Evolutionary conservation across 1,140 invertebrate genomes (phyloP), one percentile per base, ranked within the genome.

Genomic region (Zaprionus inermis): DNA sequence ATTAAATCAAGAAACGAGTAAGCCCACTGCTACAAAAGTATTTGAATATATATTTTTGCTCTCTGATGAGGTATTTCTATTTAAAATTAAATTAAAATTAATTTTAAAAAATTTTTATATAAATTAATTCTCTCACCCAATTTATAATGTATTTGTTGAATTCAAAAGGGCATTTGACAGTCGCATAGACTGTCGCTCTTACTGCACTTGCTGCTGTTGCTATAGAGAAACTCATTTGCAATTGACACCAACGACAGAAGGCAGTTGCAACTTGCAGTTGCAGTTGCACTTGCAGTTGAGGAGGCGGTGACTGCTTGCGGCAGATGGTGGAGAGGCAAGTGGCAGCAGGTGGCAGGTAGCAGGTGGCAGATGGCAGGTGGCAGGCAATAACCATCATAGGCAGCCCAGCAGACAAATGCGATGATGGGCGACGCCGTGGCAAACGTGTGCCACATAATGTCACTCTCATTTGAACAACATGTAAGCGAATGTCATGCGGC

Each of bases 361-460:
- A 67, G 64, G 52, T 61, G 52, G 49, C 69, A 61, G 56, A 30
- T 49, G 59, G 56, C 38, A 32, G 63, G n/a, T 44, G 44, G 46
- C 41, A 55, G 65, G 71, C 65, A 61, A 73, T 73, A 73, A 56
- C 38, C 71, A 56, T 61, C 65, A 68, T 52, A 56, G 64, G n/a
- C 51, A 61, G 64, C 14, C 16, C 14, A 56, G 65, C 32, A 41
- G 61, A 38, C 57, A 49, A 66, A 66, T 51, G 44, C 41, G 41
- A 36, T 64, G 61, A 68, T 34, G 56, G 41, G 18, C 38, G 28
- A 44, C 14, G 67, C 46, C 38, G 34, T 44, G 65, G 64, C 71
- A 79, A 88, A 86, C 79, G 76, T 86, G 79, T 79, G 79, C 79
- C 70, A 74, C 66, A 79, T 81, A 86, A 80, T 83, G 80, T 89